phyloP scores from a whole-genome alignment of 1,140 invertebrate genomes.

The Pomacea maculata region DNA sequence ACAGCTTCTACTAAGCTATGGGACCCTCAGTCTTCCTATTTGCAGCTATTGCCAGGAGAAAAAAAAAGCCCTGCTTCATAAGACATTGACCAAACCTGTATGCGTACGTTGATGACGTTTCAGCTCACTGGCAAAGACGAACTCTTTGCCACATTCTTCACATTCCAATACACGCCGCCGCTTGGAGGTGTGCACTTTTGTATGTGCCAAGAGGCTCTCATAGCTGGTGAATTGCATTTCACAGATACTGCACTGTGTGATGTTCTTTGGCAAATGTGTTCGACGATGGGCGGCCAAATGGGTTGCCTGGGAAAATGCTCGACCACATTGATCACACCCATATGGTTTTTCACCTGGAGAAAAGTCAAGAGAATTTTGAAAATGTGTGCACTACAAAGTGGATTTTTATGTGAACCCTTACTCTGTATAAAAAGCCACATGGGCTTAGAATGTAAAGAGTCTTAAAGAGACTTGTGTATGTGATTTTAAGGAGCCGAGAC shows the following conservation, averaged over 20 bases:
- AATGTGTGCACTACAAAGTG: background rate
- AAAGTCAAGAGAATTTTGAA: background rate
- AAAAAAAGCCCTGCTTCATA: too few relatives aligned
- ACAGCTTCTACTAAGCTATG: too few relatives aligned
- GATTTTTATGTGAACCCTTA: too few relatives aligned
- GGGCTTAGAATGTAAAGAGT: too few relatives aligned
- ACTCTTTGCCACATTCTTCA: slow-evolving; percentile 12
- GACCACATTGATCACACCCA: slow-evolving; percentile 84
- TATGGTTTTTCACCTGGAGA: slow-evolving; percentile 82
- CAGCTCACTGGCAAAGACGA: slow-evolving; percentile 21
- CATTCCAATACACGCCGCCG: slow-evolving; percentile 17
- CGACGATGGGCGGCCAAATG: slow-evolving; percentile 46
- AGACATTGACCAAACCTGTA: slow-evolving; percentile 3
- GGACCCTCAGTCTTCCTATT: too few relatives aligned
- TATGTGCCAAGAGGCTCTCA: slow-evolving; percentile 16
- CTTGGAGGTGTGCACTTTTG: slow-evolving; percentile 17
- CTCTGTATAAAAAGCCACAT: too few relatives aligned
- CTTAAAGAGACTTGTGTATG: too few relatives aligned
- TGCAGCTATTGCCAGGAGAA: too few relatives aligned
- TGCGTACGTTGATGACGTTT: slow-evolving; percentile 17
- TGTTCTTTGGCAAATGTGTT: slow-evolving; percentile 85
- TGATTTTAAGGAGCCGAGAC: too few relatives aligned
- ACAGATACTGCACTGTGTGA: slow-evolving; percentile 87
- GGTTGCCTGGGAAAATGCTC: slow-evolving; percentile 73
- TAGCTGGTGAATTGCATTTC: slow-evolving; percentile 67